Percentiles rank a stretch among this genome's conserved stretches.
Evolutionary conservation across 2,888 invertebrate genomes (phyloP).

Genomic region (Frankliniella fusca): DNA sequence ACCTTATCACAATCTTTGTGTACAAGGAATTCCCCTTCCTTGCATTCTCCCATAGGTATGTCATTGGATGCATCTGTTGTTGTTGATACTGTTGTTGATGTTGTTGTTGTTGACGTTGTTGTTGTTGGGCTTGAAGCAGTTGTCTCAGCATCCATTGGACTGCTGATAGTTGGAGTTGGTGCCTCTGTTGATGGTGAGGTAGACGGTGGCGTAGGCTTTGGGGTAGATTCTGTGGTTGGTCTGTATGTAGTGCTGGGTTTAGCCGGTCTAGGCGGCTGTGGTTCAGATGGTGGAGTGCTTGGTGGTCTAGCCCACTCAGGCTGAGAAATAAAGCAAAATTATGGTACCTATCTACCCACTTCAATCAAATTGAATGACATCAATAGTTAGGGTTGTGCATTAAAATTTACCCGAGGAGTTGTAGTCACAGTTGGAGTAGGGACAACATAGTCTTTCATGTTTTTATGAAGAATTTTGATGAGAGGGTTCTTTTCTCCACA

Average conservation of each 20-base stretch:
- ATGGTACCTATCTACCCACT: conserved; percentile 27
- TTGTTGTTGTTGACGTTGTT: not conserved
- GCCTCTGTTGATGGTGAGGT: conserved; percentile 12
- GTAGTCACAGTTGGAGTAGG: conserved; percentile 44
- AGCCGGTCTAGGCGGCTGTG: conserved; percentile 31
- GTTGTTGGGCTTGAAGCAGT: not conserved
- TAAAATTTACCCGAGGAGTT: conserved; percentile 42
- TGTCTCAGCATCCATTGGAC: conserved; percentile 1
- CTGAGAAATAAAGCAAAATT: conserved; percentile 35
- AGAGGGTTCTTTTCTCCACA: conserved; percentile 75
- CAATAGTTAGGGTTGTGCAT: not conserved
- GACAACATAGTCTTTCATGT: conserved; percentile 59
- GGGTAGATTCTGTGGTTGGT: conserved; percentile 27
- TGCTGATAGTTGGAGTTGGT: not conserved
- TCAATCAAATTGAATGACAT: not conserved
- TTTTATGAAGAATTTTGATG: conserved; percentile 65
- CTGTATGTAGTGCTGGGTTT: conserved; percentile 33
- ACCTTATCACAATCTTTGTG: conserved; percentile 58
- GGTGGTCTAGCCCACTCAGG: conserved; percentile 42
- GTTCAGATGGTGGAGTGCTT: conserved; percentile 37
- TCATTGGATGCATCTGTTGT: conserved; percentile 4
- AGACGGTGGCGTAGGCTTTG: conserved; percentile 31
- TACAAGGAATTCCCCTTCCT: conserved; percentile 54
- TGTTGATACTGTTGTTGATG: not conserved
- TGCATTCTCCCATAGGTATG: conserved; percentile 45